Evolutionary conservation across 2,888 invertebrate species (phyloP).

Genomic region (Drosophila eohydei): DNA sequence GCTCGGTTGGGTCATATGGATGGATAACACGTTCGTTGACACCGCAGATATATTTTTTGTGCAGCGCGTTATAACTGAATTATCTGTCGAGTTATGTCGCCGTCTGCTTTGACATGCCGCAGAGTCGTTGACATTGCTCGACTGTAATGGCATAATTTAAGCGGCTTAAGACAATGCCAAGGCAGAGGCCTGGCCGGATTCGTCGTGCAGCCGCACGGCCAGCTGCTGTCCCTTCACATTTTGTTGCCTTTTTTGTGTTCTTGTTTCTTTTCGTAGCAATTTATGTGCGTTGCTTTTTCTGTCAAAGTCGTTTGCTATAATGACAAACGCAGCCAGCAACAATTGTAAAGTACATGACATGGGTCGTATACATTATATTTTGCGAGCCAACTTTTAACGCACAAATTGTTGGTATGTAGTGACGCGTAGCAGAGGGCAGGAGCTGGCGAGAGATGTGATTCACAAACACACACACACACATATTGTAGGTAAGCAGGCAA

Average conservation of each 20-base stretch:
- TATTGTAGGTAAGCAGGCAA: slow-evolving; percentile 36
- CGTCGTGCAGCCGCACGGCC: slow-evolving; percentile 25
- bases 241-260: slow-evolving; percentile 20
- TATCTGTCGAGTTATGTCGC: slow-evolving; percentile 67
- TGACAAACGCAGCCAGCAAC: slow-evolving; percentile 71
- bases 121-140: slow-evolving; percentile 65
- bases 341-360: slow-evolving; percentile 75
- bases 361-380: slow-evolving; percentile 66
- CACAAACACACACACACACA: background rate
- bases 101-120: slow-evolving; percentile 36
- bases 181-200: slow-evolving; percentile 4
- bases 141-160: slow-evolving; percentile 64
- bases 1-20: slow-evolving; percentile 8
- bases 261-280: slow-evolving; percentile 32
- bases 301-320: slow-evolving; percentile 70
- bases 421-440: background rate
- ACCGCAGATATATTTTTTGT: slow-evolving; percentile 19
- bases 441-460: background rate
- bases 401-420: slow-evolving; percentile 42
- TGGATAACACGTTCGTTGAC: slow-evolving; percentile 53
- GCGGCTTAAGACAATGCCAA: slow-evolving; percentile 63
- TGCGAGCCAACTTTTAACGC: slow-evolving; percentile 56
- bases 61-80: slow-evolving; percentile 67
- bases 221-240: slow-evolving; percentile 50
- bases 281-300: slow-evolving; percentile 45